Evolutionary conservation across 2,797 vertebrate genomes (phyloP).

Genomic region (Alfaro cultratus): DNA sequence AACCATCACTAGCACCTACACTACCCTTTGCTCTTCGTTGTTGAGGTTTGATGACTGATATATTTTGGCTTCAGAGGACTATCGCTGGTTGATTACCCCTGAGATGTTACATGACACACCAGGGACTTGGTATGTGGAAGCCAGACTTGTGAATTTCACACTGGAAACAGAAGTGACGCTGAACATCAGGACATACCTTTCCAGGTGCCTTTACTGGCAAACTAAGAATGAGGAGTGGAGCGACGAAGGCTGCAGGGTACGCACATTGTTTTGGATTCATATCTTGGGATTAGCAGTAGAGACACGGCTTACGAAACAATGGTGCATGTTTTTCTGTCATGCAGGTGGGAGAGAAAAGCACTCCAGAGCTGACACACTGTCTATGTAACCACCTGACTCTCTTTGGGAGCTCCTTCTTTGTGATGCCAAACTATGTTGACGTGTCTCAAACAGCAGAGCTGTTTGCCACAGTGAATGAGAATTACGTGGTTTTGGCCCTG

Average conservation of each 20-base stretch:
- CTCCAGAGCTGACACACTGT: conserved; percentile 76
- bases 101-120: conserved; percentile 58
- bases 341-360: conserved; percentile 77
- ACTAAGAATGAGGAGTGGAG: conserved; percentile 51
- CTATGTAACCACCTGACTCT: conserved; percentile 87
- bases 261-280: conserved; percentile 5
- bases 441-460: conserved; percentile 73
- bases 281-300: background rate
- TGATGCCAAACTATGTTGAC: conserved; percentile 84
- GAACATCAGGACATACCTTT: conserved; percentile 50
- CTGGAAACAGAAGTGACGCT: conserved; percentile 45
- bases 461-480: conserved; percentile 78
- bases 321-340: conserved; percentile 22
- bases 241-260: conserved; percentile 75
- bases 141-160: conserved; percentile 46
- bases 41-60: background rate
- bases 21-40: background rate
- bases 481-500: conserved; percentile 84
- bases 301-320: conserved; percentile 1
- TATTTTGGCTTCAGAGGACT: conserved; percentile 56
- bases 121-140: conserved; percentile 72
- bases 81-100: conserved; percentile 80
- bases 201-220: conserved; percentile 81
- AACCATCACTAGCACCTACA: conserved; percentile 1
- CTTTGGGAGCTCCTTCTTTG: conserved; percentile 84